Evolutionary conservation across 2,797 vertebrate species (phyloP).

Genomic region (Oceanodroma leucorhoa): DNA sequence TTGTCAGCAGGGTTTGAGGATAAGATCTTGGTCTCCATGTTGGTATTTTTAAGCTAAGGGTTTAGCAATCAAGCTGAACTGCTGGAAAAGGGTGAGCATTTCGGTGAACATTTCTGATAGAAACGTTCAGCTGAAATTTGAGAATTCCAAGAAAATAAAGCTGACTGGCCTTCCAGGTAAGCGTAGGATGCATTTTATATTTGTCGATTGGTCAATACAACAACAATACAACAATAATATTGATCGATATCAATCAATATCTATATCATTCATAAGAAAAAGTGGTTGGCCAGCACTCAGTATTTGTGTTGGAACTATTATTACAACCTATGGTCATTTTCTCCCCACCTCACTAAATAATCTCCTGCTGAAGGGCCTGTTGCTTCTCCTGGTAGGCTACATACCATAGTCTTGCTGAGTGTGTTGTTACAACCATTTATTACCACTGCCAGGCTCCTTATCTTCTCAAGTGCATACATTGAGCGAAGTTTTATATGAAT

Average conservation of each 20-base stretch:
- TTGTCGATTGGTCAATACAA: not conserved
- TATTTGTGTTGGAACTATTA: not conserved
- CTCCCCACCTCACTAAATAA: not conserved
- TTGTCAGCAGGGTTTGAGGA: not conserved
- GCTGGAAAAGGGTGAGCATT: not conserved
- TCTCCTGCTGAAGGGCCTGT: not conserved
- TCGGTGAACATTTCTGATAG: not conserved
- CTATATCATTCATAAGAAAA: not conserved
- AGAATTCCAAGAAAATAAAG: not conserved
- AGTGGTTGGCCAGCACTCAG: not conserved
- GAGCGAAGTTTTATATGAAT: not conserved
- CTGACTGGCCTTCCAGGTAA: not conserved
- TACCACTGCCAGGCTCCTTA: not conserved
- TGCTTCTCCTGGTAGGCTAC: not conserved
- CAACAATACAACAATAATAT: too few species aligned
- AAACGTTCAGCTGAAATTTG: not conserved
- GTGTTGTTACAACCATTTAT: not conserved
- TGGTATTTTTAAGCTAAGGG: not conserved
- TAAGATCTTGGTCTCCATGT: not conserved
- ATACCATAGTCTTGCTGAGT: not conserved
- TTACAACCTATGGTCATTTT: not conserved
- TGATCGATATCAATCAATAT: fast-evolving
- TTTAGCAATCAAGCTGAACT: not conserved
- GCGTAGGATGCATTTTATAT: not conserved
- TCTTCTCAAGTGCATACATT: not conserved